Conservation (phyloP, 2,113 vertebrate species). For the Sus scrofa region T2T-Sscrofa CM000819.6:60069001-60069500, state of each 20-base stretch:
- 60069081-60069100: slow-evolving; percentile 11
- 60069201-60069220: neutral
- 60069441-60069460: too few relatives aligned
- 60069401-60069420: too few relatives aligned
- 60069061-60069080: neutral
- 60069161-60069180: slow-evolving; percentile 32
- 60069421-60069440: too few relatives aligned
- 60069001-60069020: neutral
- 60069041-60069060: neutral
- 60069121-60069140: slow-evolving; percentile 6
- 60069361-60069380: neutral
- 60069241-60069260: neutral
- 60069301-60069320: rapidly evolving
- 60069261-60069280: neutral
- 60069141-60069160: slow-evolving; percentile 56
- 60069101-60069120: neutral
- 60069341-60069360: neutral
- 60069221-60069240: neutral
- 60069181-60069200: neutral
- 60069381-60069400: neutral
- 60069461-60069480: too few relatives aligned
- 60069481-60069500: too few relatives aligned
- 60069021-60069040: neutral
- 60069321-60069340: neutral
- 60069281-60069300: neutral